Base-by-base conservation (phyloP, 2,113 vertebrate genomes). In the Abramis brama region DNA sequence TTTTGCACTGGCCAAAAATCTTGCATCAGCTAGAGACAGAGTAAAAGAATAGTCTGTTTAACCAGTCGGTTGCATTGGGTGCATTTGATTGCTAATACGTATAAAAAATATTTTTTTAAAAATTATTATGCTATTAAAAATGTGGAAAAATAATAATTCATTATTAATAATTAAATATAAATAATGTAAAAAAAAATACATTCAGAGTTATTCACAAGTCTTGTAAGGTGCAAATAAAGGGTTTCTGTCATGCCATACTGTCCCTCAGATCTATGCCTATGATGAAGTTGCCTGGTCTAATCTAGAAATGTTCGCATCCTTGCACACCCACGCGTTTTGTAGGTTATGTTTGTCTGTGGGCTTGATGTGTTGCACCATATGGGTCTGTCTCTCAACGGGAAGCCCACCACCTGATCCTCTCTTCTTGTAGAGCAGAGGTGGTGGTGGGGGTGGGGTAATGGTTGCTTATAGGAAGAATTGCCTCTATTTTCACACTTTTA, bases 281-380 rank as follows among this genome's bases (percentile, higher is more conserved):
- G 57, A 82, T 33, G 6, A 25, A 33, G 2, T 82, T 62, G 21
- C 39, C 33, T n/a, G 60, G n/a, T 39, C 23, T 27, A 43, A 47
- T 73, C 21, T 43, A n/a, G 36, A 64, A 50, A 74, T 73, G 77
- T 45, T 79, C 5, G n/a, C 59, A 82, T 85, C 55, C 21, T 76
- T 55, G 27, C 45, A 79, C 59, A 33, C 75, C 59, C 45, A 55
- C 45, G 19, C 43, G 11, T 62, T 84, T 78, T 62, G 60, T 82
- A 70, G 45, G 57, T 62, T 85, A 47, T 86, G 80, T 86, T 81
- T 87, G 47, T 80, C 73, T 25, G 64, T 86, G 62, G 57, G 84
- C 80, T 45, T 91, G 75, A 89, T 79, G 68, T 87, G 79, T 86
- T 76, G 73, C 71, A 86, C 85, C 89, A 89, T 86, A 88, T 89